These are phyloP conservation scores for Hyles vespertilio DNA, from an alignment of 1,140 invertebrate genomes.

Conservation along the genomic window DNA sequence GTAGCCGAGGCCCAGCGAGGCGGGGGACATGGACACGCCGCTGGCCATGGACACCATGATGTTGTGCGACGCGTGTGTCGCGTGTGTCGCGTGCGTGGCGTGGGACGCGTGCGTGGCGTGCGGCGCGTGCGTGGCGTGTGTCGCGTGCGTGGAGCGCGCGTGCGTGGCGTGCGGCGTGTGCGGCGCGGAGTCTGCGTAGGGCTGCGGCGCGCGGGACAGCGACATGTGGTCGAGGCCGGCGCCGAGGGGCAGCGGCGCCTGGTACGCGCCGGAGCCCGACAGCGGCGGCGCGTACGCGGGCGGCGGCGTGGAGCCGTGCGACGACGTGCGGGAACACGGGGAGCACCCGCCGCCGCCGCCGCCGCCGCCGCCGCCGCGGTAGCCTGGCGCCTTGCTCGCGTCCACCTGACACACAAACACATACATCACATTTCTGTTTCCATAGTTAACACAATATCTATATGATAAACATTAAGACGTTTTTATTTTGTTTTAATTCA, in stretches of 20 bases:
- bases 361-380: conserved; percentile 76
- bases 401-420: conserved; percentile 76
- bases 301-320: conserved; percentile 61
- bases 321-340: conserved; percentile 57
- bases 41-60: conserved; percentile 57
- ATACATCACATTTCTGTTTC: neutral
- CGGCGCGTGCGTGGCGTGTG: conserved; percentile 11
- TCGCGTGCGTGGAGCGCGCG: conserved; percentile 15
- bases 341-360: conserved; percentile 48
- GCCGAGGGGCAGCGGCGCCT: conserved; percentile 28
- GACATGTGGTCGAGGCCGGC: conserved; percentile 29
- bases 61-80: neutral
- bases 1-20: conserved; percentile 41
- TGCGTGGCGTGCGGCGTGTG: conserved; percentile 27
- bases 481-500: too few species aligned
- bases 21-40: conserved; percentile 46
- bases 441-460: too few species aligned
- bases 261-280: conserved; percentile 26
- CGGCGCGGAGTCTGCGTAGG: conserved; percentile 23
- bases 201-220: conserved; percentile 38
- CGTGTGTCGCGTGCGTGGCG: conserved; percentile 11
- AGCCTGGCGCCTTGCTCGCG: conserved; percentile 88
- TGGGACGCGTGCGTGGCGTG: conserved; percentile 26
- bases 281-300: conserved; percentile 35
- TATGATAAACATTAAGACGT: too few species aligned